These are phyloP conservation scores for Pseudoatta argentina DNA, from an alignment of 1,140 invertebrate species.

Conservation along the genomic window DNA sequence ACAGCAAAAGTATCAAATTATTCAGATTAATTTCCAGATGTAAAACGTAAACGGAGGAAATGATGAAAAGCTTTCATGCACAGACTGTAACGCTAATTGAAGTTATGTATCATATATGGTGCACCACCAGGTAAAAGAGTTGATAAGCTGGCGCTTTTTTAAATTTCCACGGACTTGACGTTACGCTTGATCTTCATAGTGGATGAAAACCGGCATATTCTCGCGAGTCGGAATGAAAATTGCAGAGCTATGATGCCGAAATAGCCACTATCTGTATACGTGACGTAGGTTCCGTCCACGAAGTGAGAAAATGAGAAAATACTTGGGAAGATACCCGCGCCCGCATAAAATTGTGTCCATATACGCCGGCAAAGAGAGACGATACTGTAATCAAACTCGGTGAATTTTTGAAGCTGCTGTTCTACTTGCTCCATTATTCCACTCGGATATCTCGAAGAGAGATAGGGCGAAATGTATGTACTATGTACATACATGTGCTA, in stretches of 20 bases:
- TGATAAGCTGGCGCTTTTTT: slow-evolving; percentile 26
- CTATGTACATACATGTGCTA: not conserved
- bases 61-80: not conserved
- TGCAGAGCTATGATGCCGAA: slow-evolving; percentile 41
- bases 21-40: not conserved
- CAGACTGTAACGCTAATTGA: slow-evolving; percentile 16
- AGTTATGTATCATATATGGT: slow-evolving; percentile 10
- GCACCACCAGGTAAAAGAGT: not conserved
- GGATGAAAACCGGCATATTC: slow-evolving; percentile 28
- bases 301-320: slow-evolving; percentile 41
- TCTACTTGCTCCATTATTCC: not conserved
- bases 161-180: slow-evolving; percentile 18
- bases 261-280: slow-evolving; percentile 57
- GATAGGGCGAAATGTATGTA: not conserved
- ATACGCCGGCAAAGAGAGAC: not conserved
- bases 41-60: not conserved
- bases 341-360: not conserved
- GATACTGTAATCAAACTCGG: slow-evolving; percentile 30
- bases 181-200: slow-evolving; percentile 34
- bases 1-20: slow-evolving; percentile 13
- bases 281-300: slow-evolving; percentile 27
- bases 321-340: not conserved
- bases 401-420: slow-evolving; percentile 14
- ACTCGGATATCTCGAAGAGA: not conserved
- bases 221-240: slow-evolving; percentile 44